Percentiles rank a stretch among this genome's conserved stretches.
Evolutionary conservation across 2,888 invertebrate genomes (phyloP).

Genomic region (Lissocephala sabroskyi): DNA sequence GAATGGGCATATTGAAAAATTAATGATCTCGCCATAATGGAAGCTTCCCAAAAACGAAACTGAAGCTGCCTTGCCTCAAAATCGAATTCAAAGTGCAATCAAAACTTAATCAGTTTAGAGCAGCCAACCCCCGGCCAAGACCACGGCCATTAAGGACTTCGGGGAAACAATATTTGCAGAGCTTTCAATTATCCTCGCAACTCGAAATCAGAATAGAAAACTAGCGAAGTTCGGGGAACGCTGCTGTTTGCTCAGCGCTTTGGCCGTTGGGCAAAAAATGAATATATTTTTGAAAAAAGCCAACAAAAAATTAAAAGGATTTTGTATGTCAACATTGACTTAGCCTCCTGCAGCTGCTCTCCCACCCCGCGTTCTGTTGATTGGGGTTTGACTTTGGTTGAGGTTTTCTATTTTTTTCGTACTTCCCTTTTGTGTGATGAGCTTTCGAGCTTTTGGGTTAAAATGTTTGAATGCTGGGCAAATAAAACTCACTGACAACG

Average conservation of each 20-base stretch:
- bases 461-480: no score
- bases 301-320: slow-evolving; percentile 66
- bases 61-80: slow-evolving; percentile 32
- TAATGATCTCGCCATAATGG: slow-evolving; percentile 36
- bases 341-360: no score
- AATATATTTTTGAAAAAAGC: slow-evolving; percentile 48
- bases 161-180: slow-evolving; percentile 33
- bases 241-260: background rate
- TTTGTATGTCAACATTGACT: slow-evolving; percentile 56
- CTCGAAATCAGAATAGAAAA: background rate
- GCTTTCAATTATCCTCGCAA: slow-evolving; percentile 42
- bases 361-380: no score
- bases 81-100: slow-evolving; percentile 61
- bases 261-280: slow-evolving; percentile 11
- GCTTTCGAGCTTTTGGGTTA: no score
- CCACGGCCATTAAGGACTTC: no score
- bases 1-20: slow-evolving; percentile 61
- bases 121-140: no score
- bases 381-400: no score
- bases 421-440: no score
- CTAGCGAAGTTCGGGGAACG: background rate
- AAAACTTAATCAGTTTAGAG: slow-evolving; percentile 61
- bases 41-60: no score
- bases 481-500: no score
- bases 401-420: no score